Conservation (phyloP, 2,113 vertebrate species). For the Notechis scutatus region DNA sequence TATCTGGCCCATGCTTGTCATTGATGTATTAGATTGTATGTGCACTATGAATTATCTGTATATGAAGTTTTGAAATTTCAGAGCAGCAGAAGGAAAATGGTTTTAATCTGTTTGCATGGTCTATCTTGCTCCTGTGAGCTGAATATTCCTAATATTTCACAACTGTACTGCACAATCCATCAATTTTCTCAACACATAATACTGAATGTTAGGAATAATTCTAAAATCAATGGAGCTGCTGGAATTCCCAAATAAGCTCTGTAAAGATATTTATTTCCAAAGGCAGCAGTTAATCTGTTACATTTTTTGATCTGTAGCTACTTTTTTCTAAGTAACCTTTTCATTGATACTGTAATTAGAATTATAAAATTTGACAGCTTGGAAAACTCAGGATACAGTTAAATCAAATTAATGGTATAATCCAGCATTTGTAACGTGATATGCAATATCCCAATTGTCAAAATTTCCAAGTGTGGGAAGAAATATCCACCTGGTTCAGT, state of each 20-base stretch:
- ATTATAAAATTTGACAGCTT: constrained; percentile 13
- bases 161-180: neutral
- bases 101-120: neutral
- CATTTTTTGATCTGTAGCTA: neutral
- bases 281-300: neutral
- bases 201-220: neutral
- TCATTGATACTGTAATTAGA: constrained; percentile 5
- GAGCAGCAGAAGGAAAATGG: neutral
- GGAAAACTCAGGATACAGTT: neutral
- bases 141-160: neutral
- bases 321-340: constrained; percentile 3
- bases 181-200: neutral
- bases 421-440: neutral
- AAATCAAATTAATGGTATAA: constrained; percentile 8
- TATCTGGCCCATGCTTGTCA: neutral
- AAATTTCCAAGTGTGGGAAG: neutral
- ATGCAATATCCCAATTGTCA: neutral
- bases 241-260: neutral
- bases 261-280: neutral
- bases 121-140: neutral
- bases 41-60: neutral
- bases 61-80: neutral
- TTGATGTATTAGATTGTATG: neutral
- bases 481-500: no score
- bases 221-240: neutral